Conservation (phyloP, 2,797 vertebrate genomes). For the Craterocephalus amniculus region DNA sequence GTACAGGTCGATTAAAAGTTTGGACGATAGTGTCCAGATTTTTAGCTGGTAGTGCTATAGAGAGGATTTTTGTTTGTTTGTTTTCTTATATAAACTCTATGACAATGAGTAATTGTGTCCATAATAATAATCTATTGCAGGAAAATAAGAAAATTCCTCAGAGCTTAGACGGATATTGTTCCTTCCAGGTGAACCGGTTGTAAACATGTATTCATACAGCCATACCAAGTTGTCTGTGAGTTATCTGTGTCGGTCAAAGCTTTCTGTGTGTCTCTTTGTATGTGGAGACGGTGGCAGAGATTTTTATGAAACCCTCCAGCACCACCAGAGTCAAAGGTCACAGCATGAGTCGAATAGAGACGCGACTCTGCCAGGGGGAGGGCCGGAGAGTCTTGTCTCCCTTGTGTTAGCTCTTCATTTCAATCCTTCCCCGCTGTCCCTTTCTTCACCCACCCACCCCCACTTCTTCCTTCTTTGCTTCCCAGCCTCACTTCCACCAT, state of each 20-base stretch:
- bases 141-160: constrained; percentile 66
- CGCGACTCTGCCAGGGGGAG: constrained; percentile 18
- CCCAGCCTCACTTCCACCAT: constrained; percentile 20
- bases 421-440: background rate
- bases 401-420: constrained; percentile 57
- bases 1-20: constrained; percentile 13
- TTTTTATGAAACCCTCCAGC: constrained; percentile 42
- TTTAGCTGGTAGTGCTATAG: background rate
- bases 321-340: constrained; percentile 52
- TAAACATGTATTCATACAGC: constrained; percentile 31
- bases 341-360: background rate
- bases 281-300: background rate
- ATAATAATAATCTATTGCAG: constrained; percentile 15
- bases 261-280: background rate
- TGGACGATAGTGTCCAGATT: background rate
- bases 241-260: constrained; percentile 17
- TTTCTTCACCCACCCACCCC: background rate
- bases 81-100: constrained; percentile 31
- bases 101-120: constrained; percentile 59
- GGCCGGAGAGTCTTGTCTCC: background rate
- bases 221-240: constrained; percentile 22
- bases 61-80: too few species aligned
- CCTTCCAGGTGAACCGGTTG: constrained; percentile 54
- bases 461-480: background rate
- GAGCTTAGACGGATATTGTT: constrained; percentile 54